Base-by-base conservation (phyloP, 2,113 vertebrate genomes). In the Sisor rabdophorus region DNA sequence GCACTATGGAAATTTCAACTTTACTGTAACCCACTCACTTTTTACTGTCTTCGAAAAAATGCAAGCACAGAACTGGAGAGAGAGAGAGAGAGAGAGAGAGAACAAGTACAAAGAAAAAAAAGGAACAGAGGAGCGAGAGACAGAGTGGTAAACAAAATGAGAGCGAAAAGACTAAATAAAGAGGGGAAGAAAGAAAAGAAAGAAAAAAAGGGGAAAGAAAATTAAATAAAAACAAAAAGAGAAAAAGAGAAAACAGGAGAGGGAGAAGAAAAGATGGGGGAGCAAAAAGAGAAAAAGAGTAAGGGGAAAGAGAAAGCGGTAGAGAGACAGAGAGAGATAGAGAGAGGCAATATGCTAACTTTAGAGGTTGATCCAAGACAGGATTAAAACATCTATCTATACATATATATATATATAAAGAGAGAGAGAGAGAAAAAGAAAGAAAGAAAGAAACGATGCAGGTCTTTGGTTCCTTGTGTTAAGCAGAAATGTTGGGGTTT, bases 1-100 rank as follows among this genome's bases (percentile, higher is more conserved):
- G 81, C 58, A 0, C 44, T 67, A 85, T 86, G 87, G 88, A 91
- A 89, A 89, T 84, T 76, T 82, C 68, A 9, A 72, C 71, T 80
- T 85, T 81, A 77, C 68, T 70, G 76, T 81, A 83, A 86, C 87
- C 81, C 50, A 70, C 84, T 69, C 79, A 75, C 82, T 82, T 88
- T 88, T 83, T 79, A 88, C 80, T 86, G 80, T 64, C 13, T 84
- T 65, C 81, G 9, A 17, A 54, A n/a, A 56, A 74, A 81, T n/a
- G 83, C 76, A 80, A 71, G 78, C 32, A 48, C 50, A 78, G 76
- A 56, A 78, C 56, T 22, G 55, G 54, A 20, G 54, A 26, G 59
- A 47, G 24, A 20, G 44, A 71, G 65, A 48, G 53, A 44, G 71
- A 73, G 67, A 40, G 47, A 64, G 71, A 80, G 67, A 68, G 30